Evolutionary conservation across 1,140 invertebrate species (phyloP), one percentile per base, ranked within the genome.

Genomic region (Marisa cornuarietis): DNA sequence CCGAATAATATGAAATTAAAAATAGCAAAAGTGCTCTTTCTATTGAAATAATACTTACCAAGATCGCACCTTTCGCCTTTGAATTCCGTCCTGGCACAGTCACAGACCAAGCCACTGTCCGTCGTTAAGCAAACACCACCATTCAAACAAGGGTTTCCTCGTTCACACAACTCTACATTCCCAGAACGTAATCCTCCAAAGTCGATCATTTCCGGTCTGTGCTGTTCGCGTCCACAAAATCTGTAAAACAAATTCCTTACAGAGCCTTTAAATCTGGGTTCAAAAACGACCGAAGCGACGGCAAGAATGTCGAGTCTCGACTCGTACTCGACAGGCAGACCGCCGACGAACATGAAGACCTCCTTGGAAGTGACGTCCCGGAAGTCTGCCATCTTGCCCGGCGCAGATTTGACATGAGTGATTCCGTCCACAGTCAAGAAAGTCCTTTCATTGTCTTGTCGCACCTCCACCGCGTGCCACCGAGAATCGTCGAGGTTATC

Each of bases 41-140:
- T 58, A 11, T 11, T 11, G 2, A 58, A 42, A 42, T 42, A 42
- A 18, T 31, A 83, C 86, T 92, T 91, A 98, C 97, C 96, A 95
- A 96, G 95, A 91, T 98, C 96, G 91, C 97, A 98, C 91, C 95
- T 96, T 83, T 95, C 94, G 71, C 97, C 97, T 89, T 97, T 95
- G 90, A 95, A 98, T 88, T 98, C 96, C 16, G 96, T 94, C 86
- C 94, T 95, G 58, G 95, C 93, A 89, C 97, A 99, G 90, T 99
- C 96, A 92, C 97, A 99, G 86, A 96, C 94, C 63, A 97, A 95
- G 22, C 97, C 97, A 79, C 94, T 95, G 92, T 98, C 97, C 11
- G 96, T 98, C 79, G 95, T 96, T 91, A 98, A 97, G 91, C 97
- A 99, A 83, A 96, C 95, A 42, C 97, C 97, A 26, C 95, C 96